A percentile compares a stretch with the other conserved stretches of the same genome.
phyloP scores from a whole-genome alignment of 1,140 invertebrate genomes.

The Drosophila gunungcola region DNA sequence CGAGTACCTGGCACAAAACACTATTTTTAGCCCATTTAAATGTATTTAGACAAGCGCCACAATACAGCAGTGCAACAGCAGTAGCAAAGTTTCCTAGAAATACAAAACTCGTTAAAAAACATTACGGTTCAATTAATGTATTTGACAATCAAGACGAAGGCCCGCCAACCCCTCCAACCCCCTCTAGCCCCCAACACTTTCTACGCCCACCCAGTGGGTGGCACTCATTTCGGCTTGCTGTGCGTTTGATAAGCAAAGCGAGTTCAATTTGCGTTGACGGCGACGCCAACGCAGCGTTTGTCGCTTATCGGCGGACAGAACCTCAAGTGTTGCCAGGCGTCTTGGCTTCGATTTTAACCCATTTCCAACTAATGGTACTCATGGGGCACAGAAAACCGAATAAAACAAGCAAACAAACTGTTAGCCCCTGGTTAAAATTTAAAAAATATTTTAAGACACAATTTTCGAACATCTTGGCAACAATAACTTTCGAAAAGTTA shows the following conservation, averaged over 20 bases:
- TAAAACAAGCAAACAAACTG: background rate
- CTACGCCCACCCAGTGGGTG: constrained; percentile 42
- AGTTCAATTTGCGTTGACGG: constrained; percentile 69
- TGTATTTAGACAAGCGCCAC: no score
- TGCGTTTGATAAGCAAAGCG: constrained; percentile 74
- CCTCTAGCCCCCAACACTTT: background rate
- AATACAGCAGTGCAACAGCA: background rate
- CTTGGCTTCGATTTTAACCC: constrained; percentile 25
- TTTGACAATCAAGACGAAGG: constrained; percentile 33
- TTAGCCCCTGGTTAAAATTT: no score
- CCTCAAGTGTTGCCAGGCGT: constrained; percentile 52
- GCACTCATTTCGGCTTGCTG: constrained; percentile 45
- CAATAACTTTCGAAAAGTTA: no score
- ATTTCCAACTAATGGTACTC: background rate
- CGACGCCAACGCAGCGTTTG: constrained; percentile 29
- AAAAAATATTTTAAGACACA: no score
- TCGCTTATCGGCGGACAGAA: constrained; percentile 49
- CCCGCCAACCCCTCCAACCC: background rate
- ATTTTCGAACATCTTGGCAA: no score
- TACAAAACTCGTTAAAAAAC: background rate
- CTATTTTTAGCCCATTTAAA: no score
- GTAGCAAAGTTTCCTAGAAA: background rate
- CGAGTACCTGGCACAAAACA: no score
- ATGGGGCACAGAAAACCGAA: background rate
- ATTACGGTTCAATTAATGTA: constrained; percentile 15